Base-by-base conservation (phyloP, 2,888 invertebrate species). In the Erebia palarica region DNA sequence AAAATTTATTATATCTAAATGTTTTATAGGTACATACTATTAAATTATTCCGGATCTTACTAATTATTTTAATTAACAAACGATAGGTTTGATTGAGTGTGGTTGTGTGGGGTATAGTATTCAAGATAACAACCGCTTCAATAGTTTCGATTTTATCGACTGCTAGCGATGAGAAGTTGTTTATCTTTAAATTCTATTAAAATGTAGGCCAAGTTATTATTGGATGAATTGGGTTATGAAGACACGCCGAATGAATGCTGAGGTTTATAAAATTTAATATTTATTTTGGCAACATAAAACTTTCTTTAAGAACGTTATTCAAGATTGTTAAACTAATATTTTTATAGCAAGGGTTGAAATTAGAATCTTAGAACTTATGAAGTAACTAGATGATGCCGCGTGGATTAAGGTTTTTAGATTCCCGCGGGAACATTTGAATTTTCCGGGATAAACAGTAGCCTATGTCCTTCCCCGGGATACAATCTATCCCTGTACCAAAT, bases 31-130 rank as follows among this genome's bases (percentile, higher is more conserved):
- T 16, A 11, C 13, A 11, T 10, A 16, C 42, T 16, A 44, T 44
- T 60, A 44, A 10, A 3, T 47, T 44, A 11, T 18, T 61, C 61
- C 13, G 1, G 60, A 16, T 16, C 58, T 58, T 11, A 27, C 10
- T 5, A 64, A 64, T 49, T 21, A 49, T 18, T 61, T 13, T 42
- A 60, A 60, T 60, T 18, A 18, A 11, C 11, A 16, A 61, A 44
- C 44, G 16, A 18, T 7, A 16, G 9, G 1, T 44, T 18, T 44
- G 18, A 61, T 61, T 44, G 60, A 60, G 18, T 21, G 64, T 27
- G 51, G 51, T 64, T 51, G 64, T 64, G 64, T 64, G 64, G 8
- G 64, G 27, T 51, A 49, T 3, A 64, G 13, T 49, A 64, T 21
- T 64, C 51, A 21, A 27, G 64, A 64, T 64, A 64, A 64, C 51